phyloP scores from a whole-genome alignment of 2,113 vertebrate genomes.

The Uria aalge region DNA sequence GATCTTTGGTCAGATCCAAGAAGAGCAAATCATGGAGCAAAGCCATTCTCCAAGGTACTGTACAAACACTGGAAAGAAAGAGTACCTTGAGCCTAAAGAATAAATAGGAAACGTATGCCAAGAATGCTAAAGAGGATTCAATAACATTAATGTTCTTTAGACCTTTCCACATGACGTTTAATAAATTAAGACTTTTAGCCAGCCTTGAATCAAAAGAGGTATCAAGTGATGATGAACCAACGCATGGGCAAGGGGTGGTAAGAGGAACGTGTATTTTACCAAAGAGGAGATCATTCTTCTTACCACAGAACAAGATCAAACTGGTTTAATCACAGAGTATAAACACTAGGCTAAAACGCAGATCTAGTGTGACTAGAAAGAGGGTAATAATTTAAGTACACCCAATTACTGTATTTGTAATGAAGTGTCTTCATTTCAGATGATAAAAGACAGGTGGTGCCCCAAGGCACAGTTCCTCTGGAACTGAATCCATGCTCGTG shows the following conservation, averaged over 20 bases:
- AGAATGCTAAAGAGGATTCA: background rate
- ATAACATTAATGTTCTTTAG: background rate
- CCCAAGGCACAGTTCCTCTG: background rate
- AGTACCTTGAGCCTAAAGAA: background rate
- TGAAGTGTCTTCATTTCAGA: conserved; percentile 7
- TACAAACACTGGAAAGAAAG: background rate
- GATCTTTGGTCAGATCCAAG: background rate
- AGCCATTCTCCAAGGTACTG: background rate
- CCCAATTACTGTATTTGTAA: background rate
- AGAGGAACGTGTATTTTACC: background rate
- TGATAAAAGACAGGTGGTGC: background rate
- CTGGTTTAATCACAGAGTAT: background rate
- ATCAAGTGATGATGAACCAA: background rate
- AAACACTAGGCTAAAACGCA: background rate
- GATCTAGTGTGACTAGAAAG: background rate
- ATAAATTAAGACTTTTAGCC: background rate
- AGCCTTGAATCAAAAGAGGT: background rate
- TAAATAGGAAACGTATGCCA: background rate
- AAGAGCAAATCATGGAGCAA: background rate
- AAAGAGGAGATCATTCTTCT: background rate
- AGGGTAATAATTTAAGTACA: background rate
- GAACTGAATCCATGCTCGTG: background rate
- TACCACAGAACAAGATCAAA: background rate
- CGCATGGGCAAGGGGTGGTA: background rate
- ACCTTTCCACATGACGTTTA: background rate